Percentiles rank a stretch among this genome's conserved stretches.
phyloP scores from a whole-genome alignment of 2,888 invertebrate genomes.

The Conops quadrifasciatus region DNA sequence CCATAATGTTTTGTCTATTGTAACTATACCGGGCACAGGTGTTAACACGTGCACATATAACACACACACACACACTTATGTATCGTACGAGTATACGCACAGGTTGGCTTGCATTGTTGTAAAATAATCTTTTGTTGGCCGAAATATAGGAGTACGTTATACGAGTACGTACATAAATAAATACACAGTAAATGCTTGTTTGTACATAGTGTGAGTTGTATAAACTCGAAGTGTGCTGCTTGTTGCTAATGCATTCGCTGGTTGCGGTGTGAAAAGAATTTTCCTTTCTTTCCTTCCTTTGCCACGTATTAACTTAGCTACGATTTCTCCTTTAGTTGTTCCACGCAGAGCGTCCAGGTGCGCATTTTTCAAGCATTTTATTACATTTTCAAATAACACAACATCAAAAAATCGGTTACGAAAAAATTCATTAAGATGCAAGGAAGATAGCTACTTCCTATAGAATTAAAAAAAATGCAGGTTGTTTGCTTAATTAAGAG shows the following conservation, averaged over 20 bases:
- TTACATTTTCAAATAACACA: conserved; percentile 8
- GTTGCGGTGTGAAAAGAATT: conserved; percentile 3
- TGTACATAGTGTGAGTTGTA: neutral
- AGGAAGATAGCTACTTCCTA: too few relatives aligned
- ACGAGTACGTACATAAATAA: neutral
- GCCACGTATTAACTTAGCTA: too few relatives aligned
- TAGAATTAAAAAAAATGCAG: neutral
- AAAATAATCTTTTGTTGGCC: neutral
- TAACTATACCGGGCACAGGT: conserved; percentile 2
- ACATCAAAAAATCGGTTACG: neutral
- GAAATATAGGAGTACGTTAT: too few relatives aligned
- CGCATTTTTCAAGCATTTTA: conserved; percentile 17
- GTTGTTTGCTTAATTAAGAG: conserved; percentile 27
- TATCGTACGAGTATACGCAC: neutral
- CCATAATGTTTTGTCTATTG: conserved; percentile 40
- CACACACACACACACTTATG: neutral
- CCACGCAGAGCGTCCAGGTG: too few relatives aligned
- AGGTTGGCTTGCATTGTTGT: neutral
- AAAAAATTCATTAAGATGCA: neutral
- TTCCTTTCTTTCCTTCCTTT: neutral
- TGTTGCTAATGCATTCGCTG: neutral
- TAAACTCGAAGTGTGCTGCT: neutral
- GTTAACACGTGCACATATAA: neutral
- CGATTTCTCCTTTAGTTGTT: neutral
- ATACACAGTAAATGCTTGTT: neutral